Base-by-base conservation (phyloP, 2,113 vertebrate genomes). In the Melospiza melodia region DNA sequence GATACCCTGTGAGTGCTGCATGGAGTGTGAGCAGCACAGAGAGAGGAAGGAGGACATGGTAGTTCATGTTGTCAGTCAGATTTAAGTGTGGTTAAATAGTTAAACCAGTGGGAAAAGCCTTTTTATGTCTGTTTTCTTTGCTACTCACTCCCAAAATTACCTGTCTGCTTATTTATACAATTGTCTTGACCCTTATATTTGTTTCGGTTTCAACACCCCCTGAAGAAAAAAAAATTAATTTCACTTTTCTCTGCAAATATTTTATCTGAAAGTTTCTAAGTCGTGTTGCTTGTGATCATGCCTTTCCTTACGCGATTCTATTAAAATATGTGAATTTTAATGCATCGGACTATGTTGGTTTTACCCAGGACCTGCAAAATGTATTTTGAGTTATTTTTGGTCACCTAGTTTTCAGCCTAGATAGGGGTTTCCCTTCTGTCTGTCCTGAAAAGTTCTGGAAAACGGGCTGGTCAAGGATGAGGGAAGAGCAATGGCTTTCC, bases 11-110 rank as follows among this genome's bases (percentile, higher is more conserved):
- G 28, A 80, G 41, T 1, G 2, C 62, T 3, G 7, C 63, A 28
- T 0, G 0, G 72, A 75, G 33, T 2, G 0, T 6, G 6, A 77
- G 9, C 0, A 0, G 39, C n/a, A 25, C 1, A 0, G 57, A 46
- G 37, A 37, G 24, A 72, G 33, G 10, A 31, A 57, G 12, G 31
- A 37, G 66, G 62, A 84, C n/a, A 37, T 13, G 37, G 23, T 15
- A 46, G 10, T n/a, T 78, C 52, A 6, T 2, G 0, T 25, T 52
- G 25, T 46, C 22, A 58, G 65, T 30, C 9, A 63, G 51, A 44
- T 59, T 31, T 18, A 61, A 88, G 28, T 27, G 11, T 39, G 77
- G 67, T 10, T 63, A 74, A 73, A 12, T 22, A 25, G 33, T 39
- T 67, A 24, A 51, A 49, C 51, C 3, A 3, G 2, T 37, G 16